Conservation (phyloP, 2,888 invertebrate species). For the Orchestes rusci region DNA sequence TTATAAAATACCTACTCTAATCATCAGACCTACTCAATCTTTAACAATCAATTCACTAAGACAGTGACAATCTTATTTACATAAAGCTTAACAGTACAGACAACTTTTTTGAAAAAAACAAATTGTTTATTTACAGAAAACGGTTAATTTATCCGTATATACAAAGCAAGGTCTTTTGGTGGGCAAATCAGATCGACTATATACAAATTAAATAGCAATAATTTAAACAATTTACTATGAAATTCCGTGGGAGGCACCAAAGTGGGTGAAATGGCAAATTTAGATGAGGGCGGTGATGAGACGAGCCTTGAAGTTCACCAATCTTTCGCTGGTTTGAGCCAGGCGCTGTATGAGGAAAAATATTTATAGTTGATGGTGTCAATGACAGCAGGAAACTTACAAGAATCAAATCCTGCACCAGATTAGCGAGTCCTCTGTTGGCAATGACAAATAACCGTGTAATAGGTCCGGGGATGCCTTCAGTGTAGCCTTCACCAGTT, state of each 20-base stretch:
- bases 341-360: slow-evolving; percentile 52
- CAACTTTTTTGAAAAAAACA: too few relatives aligned
- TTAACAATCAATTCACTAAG: too few relatives aligned
- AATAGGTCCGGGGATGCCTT: slow-evolving; percentile 82
- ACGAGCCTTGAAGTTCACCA: slow-evolving; percentile 90
- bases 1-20: slow-evolving; percentile 22
- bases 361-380: background rate
- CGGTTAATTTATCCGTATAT: too few relatives aligned
- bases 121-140: too few relatives aligned
- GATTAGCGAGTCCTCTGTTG: slow-evolving; percentile 79
- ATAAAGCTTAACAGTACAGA: too few relatives aligned
- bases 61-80: too few relatives aligned
- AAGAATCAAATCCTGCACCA: slow-evolving; percentile 81
- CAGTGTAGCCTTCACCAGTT: slow-evolving; percentile 60
- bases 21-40: too few relatives aligned
- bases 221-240: slow-evolving; percentile 6
- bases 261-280: slow-evolving; percentile 32
- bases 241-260: slow-evolving; percentile 9
- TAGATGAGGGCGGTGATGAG: slow-evolving; percentile 85
- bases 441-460: slow-evolving; percentile 81
- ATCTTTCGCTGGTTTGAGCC: slow-evolving; percentile 83
- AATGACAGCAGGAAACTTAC: too few relatives aligned
- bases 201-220: slow-evolving; percentile 33
- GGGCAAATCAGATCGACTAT: too few relatives aligned
- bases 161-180: too few relatives aligned